A percentile compares a stretch with the other conserved stretches of the same genome.
Evolutionary conservation across 2,888 invertebrate genomes (phyloP).

Genomic region (Platynereis dumerilii): DNA sequence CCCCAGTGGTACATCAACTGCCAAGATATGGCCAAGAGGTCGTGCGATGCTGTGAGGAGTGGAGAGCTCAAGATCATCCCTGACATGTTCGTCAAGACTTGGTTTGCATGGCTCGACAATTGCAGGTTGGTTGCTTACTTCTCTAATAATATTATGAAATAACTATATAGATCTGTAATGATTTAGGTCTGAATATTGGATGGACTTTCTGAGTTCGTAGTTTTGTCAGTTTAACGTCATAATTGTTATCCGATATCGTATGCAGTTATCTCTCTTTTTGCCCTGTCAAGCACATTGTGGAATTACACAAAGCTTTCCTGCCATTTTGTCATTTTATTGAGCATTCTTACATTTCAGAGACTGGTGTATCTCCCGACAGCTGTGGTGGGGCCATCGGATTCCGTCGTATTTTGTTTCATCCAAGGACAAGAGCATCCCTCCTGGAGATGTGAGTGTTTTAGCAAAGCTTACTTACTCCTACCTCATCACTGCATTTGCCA

Average conservation of each 20-base stretch:
- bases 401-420: conserved; percentile 86
- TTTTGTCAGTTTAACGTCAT: too few relatives aligned
- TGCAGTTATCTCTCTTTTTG: too few relatives aligned
- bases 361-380: conserved; percentile 96
- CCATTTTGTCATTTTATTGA: too few relatives aligned
- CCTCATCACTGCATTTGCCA: too few relatives aligned
- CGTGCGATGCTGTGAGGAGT: conserved; percentile 70
- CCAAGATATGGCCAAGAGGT: conserved; percentile 80
- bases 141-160: background rate
- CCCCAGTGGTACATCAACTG: conserved; percentile 96
- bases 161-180: too few relatives aligned
- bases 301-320: too few relatives aligned
- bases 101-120: conserved; percentile 96
- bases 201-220: too few relatives aligned
- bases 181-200: too few relatives aligned
- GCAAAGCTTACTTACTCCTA: too few relatives aligned
- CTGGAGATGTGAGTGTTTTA: conserved; percentile 57
- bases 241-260: too few relatives aligned
- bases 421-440: conserved; percentile 60
- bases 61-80: conserved; percentile 90
- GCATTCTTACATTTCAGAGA: too few relatives aligned
- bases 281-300: too few relatives aligned
- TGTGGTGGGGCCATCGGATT: conserved; percentile 99
- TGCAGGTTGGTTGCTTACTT: conserved; percentile 70
- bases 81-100: conserved; percentile 86